These are phyloP conservation scores for Rousettus leschenaultii DNA, from an alignment of 2,113 vertebrate species.

Conservation along the genomic window DNA sequence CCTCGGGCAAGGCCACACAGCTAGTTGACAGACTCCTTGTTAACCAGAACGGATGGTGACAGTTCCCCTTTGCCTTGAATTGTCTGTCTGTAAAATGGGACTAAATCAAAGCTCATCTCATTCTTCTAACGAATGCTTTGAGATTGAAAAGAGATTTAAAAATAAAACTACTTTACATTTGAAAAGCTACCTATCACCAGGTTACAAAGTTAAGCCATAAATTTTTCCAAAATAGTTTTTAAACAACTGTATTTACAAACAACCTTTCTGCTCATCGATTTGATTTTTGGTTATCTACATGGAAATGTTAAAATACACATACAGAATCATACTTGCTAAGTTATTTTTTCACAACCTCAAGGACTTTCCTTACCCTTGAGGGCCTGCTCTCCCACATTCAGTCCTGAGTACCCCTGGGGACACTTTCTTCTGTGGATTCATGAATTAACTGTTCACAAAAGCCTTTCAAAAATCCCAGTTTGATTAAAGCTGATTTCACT, in stretches of 20 bases:
- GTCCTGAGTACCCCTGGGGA: not conserved
- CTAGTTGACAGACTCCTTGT: not conserved
- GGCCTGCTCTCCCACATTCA: not conserved
- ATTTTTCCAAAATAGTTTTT: slow-evolving; percentile 22
- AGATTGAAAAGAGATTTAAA: slow-evolving; percentile 26
- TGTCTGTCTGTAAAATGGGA: slow-evolving; percentile 39
- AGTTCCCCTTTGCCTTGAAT: not conserved
- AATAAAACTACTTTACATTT: not conserved
- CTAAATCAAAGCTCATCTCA: not conserved
- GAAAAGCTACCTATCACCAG: not conserved
- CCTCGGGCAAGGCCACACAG: not conserved
- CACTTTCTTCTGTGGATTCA: not conserved
- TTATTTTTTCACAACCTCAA: not conserved
- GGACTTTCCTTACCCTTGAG: not conserved
- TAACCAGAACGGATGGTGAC: not conserved
- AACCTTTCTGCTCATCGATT: not conserved
- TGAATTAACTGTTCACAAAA: slow-evolving; percentile 31
- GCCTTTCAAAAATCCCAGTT: not conserved
- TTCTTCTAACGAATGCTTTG: not conserved
- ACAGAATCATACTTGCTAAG: not conserved
- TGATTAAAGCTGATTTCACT: not conserved
- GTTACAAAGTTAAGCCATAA: not conserved
- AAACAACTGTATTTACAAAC: slow-evolving; percentile 20
- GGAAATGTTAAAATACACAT: not conserved
- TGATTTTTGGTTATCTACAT: not conserved